These are phyloP conservation scores for Eilema caniola DNA, from an alignment of 2,888 invertebrate species.

Conservation along the genomic window DNA sequence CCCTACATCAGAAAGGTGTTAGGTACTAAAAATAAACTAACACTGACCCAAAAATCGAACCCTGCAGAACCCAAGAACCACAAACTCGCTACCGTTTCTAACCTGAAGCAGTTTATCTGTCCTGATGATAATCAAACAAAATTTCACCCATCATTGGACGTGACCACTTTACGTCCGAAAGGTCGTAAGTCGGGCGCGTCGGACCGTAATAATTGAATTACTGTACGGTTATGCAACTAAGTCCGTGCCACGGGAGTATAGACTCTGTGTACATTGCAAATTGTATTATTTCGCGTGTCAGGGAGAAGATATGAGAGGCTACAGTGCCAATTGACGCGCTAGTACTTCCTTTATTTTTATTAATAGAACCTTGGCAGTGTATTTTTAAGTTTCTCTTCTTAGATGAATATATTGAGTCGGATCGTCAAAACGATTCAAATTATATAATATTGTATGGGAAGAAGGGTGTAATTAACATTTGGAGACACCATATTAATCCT, in stretches of 20 bases:
- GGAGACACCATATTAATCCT: no score
- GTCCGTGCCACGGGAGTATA: slow-evolving; percentile 45
- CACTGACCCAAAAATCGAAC: background rate
- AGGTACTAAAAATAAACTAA: background rate
- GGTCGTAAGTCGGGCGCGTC: slow-evolving; percentile 80
- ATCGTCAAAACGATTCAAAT: no score
- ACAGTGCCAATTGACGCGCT: slow-evolving; percentile 32
- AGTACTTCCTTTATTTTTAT: slow-evolving; percentile 31
- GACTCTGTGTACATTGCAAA: slow-evolving; percentile 41
- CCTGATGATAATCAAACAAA: slow-evolving; percentile 43
- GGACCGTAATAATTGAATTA: slow-evolving; percentile 81
- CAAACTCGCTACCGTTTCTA: background rate
- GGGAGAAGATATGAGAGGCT: slow-evolving; percentile 30
- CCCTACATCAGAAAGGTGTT: no score
- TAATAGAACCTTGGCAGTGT: slow-evolving; percentile 14
- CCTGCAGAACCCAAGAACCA: background rate
- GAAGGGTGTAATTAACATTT: no score
- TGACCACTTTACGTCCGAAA: slow-evolving; percentile 60
- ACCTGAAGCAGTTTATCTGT: background rate
- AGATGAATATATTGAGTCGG: no score
- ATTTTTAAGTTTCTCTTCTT: background rate
- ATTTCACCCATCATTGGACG: slow-evolving; percentile 48
- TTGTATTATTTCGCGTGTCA: slow-evolving; percentile 46
- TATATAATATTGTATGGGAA: no score
- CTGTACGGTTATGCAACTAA: slow-evolving; percentile 62